Evolutionary conservation across 2,797 vertebrate genomes (phyloP), one percentile per base, ranked within the genome.

Genomic region (Arvicola amphibius): DNA sequence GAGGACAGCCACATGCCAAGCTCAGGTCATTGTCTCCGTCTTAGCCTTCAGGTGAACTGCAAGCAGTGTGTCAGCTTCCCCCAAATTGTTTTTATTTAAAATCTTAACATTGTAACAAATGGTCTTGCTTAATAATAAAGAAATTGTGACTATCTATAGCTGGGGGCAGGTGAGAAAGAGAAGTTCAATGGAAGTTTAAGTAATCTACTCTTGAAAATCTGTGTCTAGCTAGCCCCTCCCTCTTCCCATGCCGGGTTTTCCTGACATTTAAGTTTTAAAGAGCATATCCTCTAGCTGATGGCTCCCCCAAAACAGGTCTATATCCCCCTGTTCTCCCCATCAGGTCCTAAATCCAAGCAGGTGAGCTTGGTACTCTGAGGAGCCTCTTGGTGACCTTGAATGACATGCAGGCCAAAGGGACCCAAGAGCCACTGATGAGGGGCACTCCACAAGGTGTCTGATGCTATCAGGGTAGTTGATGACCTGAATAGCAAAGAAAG

Each of bases 21-120:
- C 25, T 67, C 27, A 13, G 1, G 46, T 0, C 25, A 0, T 6
- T 27, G 32, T n/a, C 40, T 92, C 56, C 59, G 23, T 19, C 10
- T 78, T 76, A 1, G 73, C 56, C 81, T 77, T 37, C 8, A 0
- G 21, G 7, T 32, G 59, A 92, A 88, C 79, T 67, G 48, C 51
- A 63, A 34, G 67, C 65, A 3, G 1, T 69, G 48, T 43, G 8
- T 63, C 87, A 32, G 67, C 61, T 51, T 85, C 43, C 32, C 19
- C 85, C 17, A 76, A 81, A 46, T n/a, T 34, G 80, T 11, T 81
- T 89, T 85, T 93, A 61, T 69, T 92, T 94, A 87, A 63, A 92
- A 84, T 77, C 48, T 95, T 74, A 74, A 69, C 32, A 85, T 90
- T 56, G n/a, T 69, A 69, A 69, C 77, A 56, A 53, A 69, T 40